Base-by-base conservation (phyloP, 2,113 vertebrate genomes). In the Vombatus ursinus region DNA sequence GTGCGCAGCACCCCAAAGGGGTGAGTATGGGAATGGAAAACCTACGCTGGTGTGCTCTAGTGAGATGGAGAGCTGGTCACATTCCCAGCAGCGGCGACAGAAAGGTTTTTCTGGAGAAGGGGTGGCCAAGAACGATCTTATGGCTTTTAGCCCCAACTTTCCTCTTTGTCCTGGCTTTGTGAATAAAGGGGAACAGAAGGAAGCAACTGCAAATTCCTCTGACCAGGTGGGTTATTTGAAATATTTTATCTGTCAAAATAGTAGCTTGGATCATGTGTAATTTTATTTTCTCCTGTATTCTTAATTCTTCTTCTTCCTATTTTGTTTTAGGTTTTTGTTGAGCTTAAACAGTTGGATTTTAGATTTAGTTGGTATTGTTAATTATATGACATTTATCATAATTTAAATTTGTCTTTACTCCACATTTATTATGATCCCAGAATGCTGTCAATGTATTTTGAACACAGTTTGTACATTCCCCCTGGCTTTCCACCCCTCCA, bases 71-170 rank as follows among this genome's bases (percentile, higher is more conserved):
- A 11, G 92, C 26, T 96, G 96, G 96, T 90, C 95, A 5, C 96
- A 96, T 94, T 97, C 96, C 12, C 96, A 84, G 16, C 68, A 84
- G 19, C 16, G 68, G 37, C n/a, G 68, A n/a, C 97, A 95, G 92
- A 92, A 89, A 25, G 90, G 97, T 90, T 97, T 95, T 24, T 94
- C 95, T 3, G 97, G 94, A 23, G 96, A 97, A 23, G 95, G 90
- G 0, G 47, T 44, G 0, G 90, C 93, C 28, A 98, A 98, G 93
- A 47, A 90, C 0, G 97, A 98, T 52, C 97, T 98, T 44, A 98
- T 98, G 96, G 98, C 96, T 5, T 98, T 98, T 23, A 98, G 96
- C 3, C 98, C 98, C 0, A 95, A 98, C 0, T 89, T 97, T 0
- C 96, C 95, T 50, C 97, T 94, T 0, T 94, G 92, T 77, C 90